phyloP scores from a whole-genome alignment of 2,113 vertebrate species.

The Oreochromis tanganicae region DNA sequence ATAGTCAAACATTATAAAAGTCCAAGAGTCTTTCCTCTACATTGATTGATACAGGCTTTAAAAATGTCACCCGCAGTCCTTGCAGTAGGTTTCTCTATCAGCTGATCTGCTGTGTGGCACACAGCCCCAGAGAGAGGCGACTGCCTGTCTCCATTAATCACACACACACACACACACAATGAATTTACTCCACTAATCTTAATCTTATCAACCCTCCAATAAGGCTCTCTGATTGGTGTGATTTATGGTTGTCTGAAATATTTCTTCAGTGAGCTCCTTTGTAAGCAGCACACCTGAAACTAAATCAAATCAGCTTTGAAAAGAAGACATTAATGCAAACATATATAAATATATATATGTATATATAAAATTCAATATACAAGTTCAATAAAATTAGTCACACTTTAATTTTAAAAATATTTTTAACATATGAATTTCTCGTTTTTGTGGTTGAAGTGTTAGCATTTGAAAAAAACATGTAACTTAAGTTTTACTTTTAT shows the following conservation, averaged over 20 bases:
- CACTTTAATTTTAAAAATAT: background rate
- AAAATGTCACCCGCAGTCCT: conserved; percentile 48
- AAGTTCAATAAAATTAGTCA: background rate
- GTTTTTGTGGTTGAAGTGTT: background rate
- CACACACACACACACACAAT: conserved; percentile 28
- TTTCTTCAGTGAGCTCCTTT: conserved; percentile 11
- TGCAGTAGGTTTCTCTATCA: conserved; percentile 19
- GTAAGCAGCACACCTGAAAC: background rate
- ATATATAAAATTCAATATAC: too few species aligned
- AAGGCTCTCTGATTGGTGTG: conserved; percentile 42
- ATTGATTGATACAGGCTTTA: conserved; percentile 58
- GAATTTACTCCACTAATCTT: conserved; percentile 59
- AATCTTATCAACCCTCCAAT: conserved; percentile 59
- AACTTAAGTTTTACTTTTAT: background rate
- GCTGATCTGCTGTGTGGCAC: background rate
- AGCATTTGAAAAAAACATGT: background rate
- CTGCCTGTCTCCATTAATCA: conserved; percentile 59
- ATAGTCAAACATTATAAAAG: conserved; percentile 25
- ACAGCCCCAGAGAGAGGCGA: conserved; percentile 28
- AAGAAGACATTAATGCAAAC: background rate
- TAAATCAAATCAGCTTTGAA: background rate
- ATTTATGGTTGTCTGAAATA: conserved; percentile 53
- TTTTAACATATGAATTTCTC: background rate
- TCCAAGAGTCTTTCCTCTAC: conserved; percentile 1
- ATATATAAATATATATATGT: background rate